These are phyloP conservation scores for Xestia xanthographa DNA, from an alignment of 2,888 invertebrate genomes.

Conservation along the genomic window DNA sequence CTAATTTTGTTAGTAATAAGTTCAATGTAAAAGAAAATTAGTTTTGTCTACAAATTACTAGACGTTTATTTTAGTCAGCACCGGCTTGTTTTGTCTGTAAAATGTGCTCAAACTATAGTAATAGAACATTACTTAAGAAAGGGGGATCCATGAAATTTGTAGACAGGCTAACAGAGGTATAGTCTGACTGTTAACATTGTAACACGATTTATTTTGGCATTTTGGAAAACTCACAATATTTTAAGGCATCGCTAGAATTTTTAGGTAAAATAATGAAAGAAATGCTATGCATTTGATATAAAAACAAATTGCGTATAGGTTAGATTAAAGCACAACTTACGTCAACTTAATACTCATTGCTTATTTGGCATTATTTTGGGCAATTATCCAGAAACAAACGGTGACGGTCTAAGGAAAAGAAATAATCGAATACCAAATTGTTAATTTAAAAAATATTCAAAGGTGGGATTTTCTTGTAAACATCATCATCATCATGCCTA, in stretches of 20 bases:
- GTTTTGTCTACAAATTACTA: constrained; percentile 62
- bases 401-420: background rate
- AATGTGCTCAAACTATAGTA: constrained; percentile 68
- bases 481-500: no score
- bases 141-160: constrained; percentile 82
- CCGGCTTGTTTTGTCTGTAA: constrained; percentile 44
- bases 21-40: constrained; percentile 59
- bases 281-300: background rate
- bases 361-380: background rate
- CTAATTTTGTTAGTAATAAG: constrained; percentile 48
- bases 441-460: background rate
- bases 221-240: background rate
- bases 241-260: background rate
- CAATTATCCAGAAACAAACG: background rate
- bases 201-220: constrained; percentile 27
- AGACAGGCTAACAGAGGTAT: constrained; percentile 78
- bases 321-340: no score
- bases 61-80: constrained; percentile 57
- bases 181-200: constrained; percentile 71
- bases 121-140: constrained; percentile 82
- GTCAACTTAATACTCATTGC: background rate
- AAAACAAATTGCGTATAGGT: background rate
- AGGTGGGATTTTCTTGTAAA: background rate
- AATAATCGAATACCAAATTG: background rate
- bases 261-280: no score